phyloP scores from a whole-genome alignment of 2,113 vertebrate species.

The Chrysochloris asiatica region DNA sequence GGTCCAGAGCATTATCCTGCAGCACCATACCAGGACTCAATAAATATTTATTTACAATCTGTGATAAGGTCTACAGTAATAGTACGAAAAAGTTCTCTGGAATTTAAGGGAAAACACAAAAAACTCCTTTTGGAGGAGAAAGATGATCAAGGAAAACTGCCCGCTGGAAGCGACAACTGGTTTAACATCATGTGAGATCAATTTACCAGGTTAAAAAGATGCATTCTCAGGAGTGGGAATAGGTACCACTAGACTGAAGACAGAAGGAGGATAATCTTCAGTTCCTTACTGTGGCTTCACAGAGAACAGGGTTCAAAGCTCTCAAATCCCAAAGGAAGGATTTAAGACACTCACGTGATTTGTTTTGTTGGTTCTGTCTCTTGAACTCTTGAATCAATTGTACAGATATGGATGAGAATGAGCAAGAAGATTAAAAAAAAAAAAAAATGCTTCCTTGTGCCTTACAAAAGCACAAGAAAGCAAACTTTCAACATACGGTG shows the following conservation, averaged over 20 bases:
- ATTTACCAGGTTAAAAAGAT: neutral
- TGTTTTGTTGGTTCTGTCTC: neutral
- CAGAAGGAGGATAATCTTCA: neutral
- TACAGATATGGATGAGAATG: neutral
- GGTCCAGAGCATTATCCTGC: no score
- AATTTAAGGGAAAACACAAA: neutral
- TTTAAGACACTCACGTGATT: neutral
- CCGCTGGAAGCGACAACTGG: neutral
- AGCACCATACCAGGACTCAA: no score
- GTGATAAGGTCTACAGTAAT: neutral
- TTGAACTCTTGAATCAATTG: neutral
- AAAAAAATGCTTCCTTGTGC: neutral
- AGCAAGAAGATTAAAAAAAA: neutral
- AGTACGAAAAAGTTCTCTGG: neutral
- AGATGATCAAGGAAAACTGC: neutral
- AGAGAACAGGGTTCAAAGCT: neutral
- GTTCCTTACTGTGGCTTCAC: fast-evolving
- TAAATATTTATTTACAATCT: neutral
- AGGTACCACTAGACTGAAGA: neutral
- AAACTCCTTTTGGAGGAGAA: neutral
- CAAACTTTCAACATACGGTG: neutral
- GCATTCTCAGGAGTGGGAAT: neutral
- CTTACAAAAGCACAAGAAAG: neutral
- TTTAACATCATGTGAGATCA: neutral
- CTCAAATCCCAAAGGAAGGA: neutral